Percentiles rank a stretch among this genome's conserved stretches.
phyloP scores from a whole-genome alignment of 2,888 invertebrate genomes.

The Serripes groenlandicus region DNA sequence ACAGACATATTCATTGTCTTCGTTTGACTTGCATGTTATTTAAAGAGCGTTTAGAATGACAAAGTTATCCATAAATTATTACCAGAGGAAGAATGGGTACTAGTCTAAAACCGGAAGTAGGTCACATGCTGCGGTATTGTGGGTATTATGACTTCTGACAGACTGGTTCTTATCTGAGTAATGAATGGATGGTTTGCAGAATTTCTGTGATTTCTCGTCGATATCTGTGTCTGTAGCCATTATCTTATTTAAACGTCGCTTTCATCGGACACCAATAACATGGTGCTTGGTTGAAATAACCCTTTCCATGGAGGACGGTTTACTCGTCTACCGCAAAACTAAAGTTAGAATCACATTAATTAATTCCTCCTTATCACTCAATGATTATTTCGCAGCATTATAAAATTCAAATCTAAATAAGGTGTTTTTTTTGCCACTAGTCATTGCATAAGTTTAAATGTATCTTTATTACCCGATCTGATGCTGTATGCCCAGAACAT shows the following conservation, averaged over 20 bases:
- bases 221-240: conserved; percentile 11
- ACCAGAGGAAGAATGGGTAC: conserved; percentile 26
- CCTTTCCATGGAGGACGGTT: too few species aligned
- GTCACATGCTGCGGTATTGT: conserved; percentile 18
- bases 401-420: too few species aligned
- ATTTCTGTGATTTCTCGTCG: conserved; percentile 13
- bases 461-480: too few species aligned
- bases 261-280: not conserved
- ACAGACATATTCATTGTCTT: conserved; percentile 46
- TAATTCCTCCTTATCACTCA: too few species aligned
- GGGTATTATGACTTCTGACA: conserved; percentile 21
- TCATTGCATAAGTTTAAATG: too few species aligned
- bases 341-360: too few species aligned
- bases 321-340: too few species aligned
- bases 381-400: too few species aligned
- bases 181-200: conserved; percentile 9
- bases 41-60: conserved; percentile 58
- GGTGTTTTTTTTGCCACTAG: too few species aligned
- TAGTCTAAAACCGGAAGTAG: conserved; percentile 28
- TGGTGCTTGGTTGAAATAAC: not conserved
- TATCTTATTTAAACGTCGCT: conserved; percentile 2
- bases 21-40: conserved; percentile 42
- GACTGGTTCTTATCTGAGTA: conserved; percentile 20
- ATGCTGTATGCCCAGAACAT: too few species aligned
- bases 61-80: conserved; percentile 62